Base-by-base conservation (phyloP, 2,888 invertebrate genomes). In the Cyclophora albipunctata region DNA sequence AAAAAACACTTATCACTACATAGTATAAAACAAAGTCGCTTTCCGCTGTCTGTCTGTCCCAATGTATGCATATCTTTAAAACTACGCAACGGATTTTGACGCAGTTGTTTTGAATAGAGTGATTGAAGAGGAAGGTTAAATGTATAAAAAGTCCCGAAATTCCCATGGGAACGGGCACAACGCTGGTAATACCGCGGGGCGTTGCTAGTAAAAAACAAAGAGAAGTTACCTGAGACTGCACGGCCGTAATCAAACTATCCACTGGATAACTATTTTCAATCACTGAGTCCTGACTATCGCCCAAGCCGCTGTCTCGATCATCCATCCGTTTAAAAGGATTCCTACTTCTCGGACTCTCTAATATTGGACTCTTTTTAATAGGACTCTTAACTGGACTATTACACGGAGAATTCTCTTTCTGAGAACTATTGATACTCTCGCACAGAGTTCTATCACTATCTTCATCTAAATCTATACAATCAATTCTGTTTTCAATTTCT, bases 221-320 rank as follows among this genome's bases (percentile, higher is more conserved):
- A 20, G 20, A 20, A 20, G 20, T 57, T 54, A 85, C 86, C 80
- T 85, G 84, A 2, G 83, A 77, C 59, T 79, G 78, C 33, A 75
- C 71, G 0, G 83, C 82, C 2, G 81, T 81, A 4, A 78, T 65
- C 49, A 81, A 69, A 45, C 58, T 69, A 52, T 84, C 82, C 58
- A 78, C 58, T 0, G 81, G 79, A 71, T 78, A 84, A 7, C 83
- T 85, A 56, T 81, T 82, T 46, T 87, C 87, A 63, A 85, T 81
- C 45, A 83, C 71, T 56, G 75, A 77, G 42, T 83, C 81, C 56
- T 85, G 73, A 50, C 64, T 71, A 41, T 35, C 60, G 40, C 46
- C 20, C 20, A 20, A 37, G 5, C 66, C 56, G 3, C 62, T 43
- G 33, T 43, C 43, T 50, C 7, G 67, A 63, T 40, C 50, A 34